These are phyloP conservation scores for Drosophila antonietae DNA, from an alignment of 2,888 invertebrate genomes.

Conservation along the genomic window DNA sequence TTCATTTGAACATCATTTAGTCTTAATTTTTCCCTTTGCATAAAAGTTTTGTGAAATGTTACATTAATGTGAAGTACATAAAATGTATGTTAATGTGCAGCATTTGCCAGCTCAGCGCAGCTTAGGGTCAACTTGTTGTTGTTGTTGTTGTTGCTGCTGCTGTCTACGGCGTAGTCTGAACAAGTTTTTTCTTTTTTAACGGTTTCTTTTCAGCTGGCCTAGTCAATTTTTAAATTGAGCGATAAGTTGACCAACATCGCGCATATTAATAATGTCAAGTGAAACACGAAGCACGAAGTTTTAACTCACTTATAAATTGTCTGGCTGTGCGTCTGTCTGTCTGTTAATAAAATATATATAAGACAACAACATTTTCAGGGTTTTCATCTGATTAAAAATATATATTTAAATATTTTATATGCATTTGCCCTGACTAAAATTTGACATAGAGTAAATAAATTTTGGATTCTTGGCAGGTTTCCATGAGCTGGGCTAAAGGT, in stretches of 20 bases:
- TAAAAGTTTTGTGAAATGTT: constrained; percentile 51
- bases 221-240: constrained; percentile 31
- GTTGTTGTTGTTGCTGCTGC: constrained; percentile 6
- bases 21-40: background rate
- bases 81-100: constrained; percentile 62
- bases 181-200: constrained; percentile 30
- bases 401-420: background rate
- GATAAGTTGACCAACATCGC: constrained; percentile 41
- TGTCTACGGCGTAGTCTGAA: constrained; percentile 18
- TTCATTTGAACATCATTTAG: background rate
- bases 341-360: background rate
- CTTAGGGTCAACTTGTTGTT: constrained; percentile 45
- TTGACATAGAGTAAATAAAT: background rate
- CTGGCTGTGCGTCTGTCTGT: background rate
- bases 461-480: background rate
- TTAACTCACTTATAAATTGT: constrained; percentile 4
- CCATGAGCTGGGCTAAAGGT: background rate
- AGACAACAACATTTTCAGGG: constrained; percentile 10
- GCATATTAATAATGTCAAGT: constrained; percentile 53
- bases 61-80: constrained; percentile 51
- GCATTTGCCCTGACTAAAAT: background rate
- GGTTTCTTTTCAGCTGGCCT: constrained; percentile 16
- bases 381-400: background rate
- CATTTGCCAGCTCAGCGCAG: constrained; percentile 38
- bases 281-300: constrained; percentile 11